These are phyloP conservation scores for Apamea monoglypha DNA, from an alignment of 2,888 invertebrate genomes.

Conservation along the genomic window DNA sequence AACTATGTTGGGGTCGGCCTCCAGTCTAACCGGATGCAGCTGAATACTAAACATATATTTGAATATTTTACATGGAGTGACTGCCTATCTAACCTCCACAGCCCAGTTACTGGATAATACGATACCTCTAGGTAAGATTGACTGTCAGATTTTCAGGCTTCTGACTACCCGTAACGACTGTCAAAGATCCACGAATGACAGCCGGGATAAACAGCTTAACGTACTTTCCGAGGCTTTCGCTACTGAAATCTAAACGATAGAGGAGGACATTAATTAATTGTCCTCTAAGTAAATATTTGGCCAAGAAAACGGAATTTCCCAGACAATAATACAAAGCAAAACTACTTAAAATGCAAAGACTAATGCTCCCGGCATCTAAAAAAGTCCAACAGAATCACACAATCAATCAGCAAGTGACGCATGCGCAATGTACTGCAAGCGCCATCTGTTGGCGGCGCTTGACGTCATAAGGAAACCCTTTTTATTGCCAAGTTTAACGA, in stretches of 20 bases:
- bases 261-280: not conserved
- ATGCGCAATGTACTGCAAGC: slow-evolving; percentile 66
- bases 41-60: too few species aligned
- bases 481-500: not conserved
- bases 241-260: not conserved
- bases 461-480: slow-evolving; percentile 68
- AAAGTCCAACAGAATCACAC: slow-evolving; percentile 72
- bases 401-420: slow-evolving; percentile 76
- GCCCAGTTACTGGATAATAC: too few species aligned
- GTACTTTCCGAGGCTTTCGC: too few species aligned
- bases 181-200: too few species aligned
- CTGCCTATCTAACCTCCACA: too few species aligned
- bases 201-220: too few species aligned
- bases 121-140: too few species aligned
- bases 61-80: too few species aligned
- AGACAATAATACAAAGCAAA: slow-evolving; percentile 12
- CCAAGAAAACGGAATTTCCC: not conserved
- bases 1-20: too few species aligned
- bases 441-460: slow-evolving; percentile 79
- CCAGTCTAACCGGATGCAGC: too few species aligned
- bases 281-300: not conserved
- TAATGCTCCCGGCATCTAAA: slow-evolving; percentile 57
- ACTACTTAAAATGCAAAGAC: slow-evolving; percentile 5
- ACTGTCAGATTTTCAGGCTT: too few species aligned
- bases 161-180: too few species aligned